Evolutionary conservation across 2,113 vertebrate genomes (phyloP), one percentile per base, ranked within the genome.

Genomic region (Cathartes aura): DNA sequence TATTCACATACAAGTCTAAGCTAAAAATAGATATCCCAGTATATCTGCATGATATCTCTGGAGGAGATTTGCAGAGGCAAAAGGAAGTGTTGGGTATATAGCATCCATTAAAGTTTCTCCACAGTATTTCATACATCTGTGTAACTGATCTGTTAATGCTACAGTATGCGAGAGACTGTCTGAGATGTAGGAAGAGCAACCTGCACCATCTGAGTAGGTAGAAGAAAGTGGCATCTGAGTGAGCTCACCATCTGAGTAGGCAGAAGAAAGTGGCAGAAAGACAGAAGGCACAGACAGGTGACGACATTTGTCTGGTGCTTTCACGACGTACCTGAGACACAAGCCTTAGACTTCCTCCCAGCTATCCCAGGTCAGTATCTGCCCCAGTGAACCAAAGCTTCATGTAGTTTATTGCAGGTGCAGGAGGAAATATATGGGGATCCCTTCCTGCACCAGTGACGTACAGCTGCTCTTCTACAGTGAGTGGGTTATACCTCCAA

Each of bases 11-110:
- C 26, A 47, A 83, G 52, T n/a, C 48, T 36, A 40, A 85, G 62
- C 90, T 91, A 96, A 88, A 96, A 97, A 91, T 71, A 89, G n/a
- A 17, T 30, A 66, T 21, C 24, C 52, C 56, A 34, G 62, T 30
- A 11, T 43, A 55, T 58, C 70, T 62, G 52, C 43, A 16, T 24
- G 52, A 26, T 47, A 36, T 18, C 52, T 78, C 81, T 58, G 21
- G 40, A n/a, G 52, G 40, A 82, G 79, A 43, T 73, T 42, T 73
- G 34, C 60, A 86, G 79, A 85, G 40, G 59, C n/a, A 52, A 66
- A 76, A 53, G 30, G 34, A 79, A 60, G 32, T 38, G 38, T 16
- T 48, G 20, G 45, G 26, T 74, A 8, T 40, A 32, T 26, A 89
- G 50, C 22, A 78, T 18, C 71, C 50, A 59, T 42, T 70, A 3